phyloP scores from a whole-genome alignment of 2,113 vertebrate genomes.

The Aix galericulata region DNA sequence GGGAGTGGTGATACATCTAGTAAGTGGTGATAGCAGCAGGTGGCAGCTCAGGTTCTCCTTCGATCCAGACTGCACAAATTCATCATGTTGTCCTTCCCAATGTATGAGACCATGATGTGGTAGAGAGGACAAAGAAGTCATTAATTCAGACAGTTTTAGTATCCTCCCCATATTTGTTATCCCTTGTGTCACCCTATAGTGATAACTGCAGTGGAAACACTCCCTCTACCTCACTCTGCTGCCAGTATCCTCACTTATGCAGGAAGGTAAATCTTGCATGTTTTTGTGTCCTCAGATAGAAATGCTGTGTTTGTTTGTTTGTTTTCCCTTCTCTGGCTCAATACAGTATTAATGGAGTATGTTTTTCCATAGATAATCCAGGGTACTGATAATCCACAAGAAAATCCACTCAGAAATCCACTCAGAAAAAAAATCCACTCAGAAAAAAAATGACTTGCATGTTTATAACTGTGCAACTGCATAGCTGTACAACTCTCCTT shows the following conservation, averaged over 20 bases:
- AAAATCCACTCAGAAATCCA: neutral
- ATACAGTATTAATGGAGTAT: neutral
- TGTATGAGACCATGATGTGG: neutral
- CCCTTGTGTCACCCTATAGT: neutral
- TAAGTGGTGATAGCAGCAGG: neutral
- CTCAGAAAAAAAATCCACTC: neutral
- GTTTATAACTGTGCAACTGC: neutral
- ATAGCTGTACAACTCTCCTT: neutral
- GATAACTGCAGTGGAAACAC: neutral
- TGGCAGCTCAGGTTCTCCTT: neutral
- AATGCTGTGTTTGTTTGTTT: neutral
- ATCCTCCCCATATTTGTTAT: neutral
- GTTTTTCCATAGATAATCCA: neutral
- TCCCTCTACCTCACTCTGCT: neutral
- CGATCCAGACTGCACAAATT: neutral
- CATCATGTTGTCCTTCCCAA: neutral
- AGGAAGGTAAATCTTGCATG: neutral
- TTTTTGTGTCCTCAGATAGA: neutral
- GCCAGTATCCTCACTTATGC: neutral
- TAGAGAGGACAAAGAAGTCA: neutral
- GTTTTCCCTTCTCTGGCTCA: neutral
- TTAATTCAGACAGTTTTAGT: neutral
- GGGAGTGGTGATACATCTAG: neutral
- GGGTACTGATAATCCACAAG: neutral
- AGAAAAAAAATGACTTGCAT: neutral